Percentiles rank a stretch among this genome's conserved stretches.
phyloP scores from a whole-genome alignment of 2,113 vertebrate genomes.

The Lepidothrix coronata region DNA sequence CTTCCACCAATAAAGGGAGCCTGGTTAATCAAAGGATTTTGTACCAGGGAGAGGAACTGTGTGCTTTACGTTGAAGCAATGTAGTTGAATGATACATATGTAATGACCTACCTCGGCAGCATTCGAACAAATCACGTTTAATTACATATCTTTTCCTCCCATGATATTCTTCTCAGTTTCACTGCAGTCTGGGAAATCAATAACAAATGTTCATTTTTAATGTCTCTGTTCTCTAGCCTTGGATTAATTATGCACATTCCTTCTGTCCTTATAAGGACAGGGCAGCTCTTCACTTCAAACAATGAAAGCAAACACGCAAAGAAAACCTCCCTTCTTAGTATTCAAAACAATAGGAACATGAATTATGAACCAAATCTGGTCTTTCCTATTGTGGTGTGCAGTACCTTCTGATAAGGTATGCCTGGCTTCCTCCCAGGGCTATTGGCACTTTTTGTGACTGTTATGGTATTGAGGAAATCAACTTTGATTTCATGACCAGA shows the following conservation, averaged over 20 bases:
- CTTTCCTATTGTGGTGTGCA: not conserved
- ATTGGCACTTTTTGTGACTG: not conserved
- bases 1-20: not conserved
- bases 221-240: slow-evolving; percentile 23
- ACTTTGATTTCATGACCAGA: not conserved
- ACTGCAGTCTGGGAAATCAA: slow-evolving; percentile 16
- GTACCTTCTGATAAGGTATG: not conserved
- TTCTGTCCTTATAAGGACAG: slow-evolving; percentile 16
- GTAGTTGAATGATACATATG: not conserved
- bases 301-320: not conserved
- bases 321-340: not conserved
- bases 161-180: not conserved
- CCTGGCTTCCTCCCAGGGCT: not conserved
- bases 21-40: slow-evolving; percentile 14
- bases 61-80: not conserved
- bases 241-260: slow-evolving; percentile 44
- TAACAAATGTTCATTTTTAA: slow-evolving; percentile 55
- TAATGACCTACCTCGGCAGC: slow-evolving; percentile 15
- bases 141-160: not conserved
- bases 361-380: not conserved
- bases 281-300: slow-evolving; percentile 4
- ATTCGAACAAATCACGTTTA: not conserved
- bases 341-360: not conserved
- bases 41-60: not conserved
- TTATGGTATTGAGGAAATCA: not conserved